Base-by-base conservation (phyloP, 2,888 invertebrate genomes). In the Thecophora atra region DNA sequence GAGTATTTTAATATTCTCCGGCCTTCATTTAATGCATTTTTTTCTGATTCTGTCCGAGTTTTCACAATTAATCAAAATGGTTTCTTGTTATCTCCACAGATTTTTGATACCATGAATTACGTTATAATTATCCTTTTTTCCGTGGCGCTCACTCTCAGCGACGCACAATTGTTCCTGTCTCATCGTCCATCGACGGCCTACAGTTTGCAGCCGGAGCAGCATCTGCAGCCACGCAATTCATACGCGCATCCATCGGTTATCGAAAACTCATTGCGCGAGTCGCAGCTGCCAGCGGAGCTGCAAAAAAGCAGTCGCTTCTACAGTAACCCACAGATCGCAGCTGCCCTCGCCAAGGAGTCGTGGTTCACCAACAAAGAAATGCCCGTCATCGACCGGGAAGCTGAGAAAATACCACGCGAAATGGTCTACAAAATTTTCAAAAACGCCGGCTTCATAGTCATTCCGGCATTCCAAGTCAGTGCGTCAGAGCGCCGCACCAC, bases 301-400 rank as follows among this genome's bases (percentile, higher is more conserved):
- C 86, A 89, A 66, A 89, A 89, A 62, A 83, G 85, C 68, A 77
- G 78, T 3, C 87, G 87, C 7, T 94, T 94, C 84, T 95, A 93
- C 83, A 93, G 92, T 79, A 91, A 94, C 85, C 94, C 94, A 0
- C 84, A 88, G 2, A 89, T 93, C 15, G 94, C 92, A 7, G 91
- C 90, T 7, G 91, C 90, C 0, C 87, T 95, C 13, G 94, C 94
- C 1, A 91, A 91, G 79, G 93, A 92, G 79, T 94, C 94, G 0
- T 93, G 94, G 92, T 90, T 93, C 77, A 89, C 90, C 0, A 89
- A 91, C 77, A 93, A 93, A 81, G 94, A 94, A 83, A 92, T 91
- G 89, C 92, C 91, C 74, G 94, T 94, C 0, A 89, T 91, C 58
- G 90, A 94, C 80, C 89, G 95, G 15, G 94, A 94, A 81, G 91